phyloP scores from a whole-genome alignment of 2,888 invertebrate species.

The Patella caerulea region DNA sequence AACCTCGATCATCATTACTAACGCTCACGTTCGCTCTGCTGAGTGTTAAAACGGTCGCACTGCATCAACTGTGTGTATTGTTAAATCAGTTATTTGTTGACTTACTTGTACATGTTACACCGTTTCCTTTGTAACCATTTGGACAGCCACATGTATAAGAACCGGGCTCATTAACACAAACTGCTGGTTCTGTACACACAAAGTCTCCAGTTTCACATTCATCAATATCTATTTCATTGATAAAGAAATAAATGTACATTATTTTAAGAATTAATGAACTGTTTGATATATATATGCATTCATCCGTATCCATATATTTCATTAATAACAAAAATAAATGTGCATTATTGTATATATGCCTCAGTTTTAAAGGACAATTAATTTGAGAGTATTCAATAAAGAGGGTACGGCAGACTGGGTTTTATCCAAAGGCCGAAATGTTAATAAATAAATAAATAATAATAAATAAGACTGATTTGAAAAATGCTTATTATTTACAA shows the following conservation, averaged over 20 bases:
- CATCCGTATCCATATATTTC: slow-evolving; percentile 39
- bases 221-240: slow-evolving; percentile 37
- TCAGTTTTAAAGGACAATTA: too few species aligned
- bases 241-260: background rate
- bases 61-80: too few species aligned
- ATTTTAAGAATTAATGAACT: background rate
- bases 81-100: background rate
- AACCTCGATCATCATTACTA: background rate
- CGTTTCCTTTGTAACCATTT: slow-evolving; percentile 41
- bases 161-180: slow-evolving; percentile 45
- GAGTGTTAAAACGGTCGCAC: too few species aligned
- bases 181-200: slow-evolving; percentile 41
- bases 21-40: background rate
- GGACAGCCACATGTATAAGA: slow-evolving; percentile 44
- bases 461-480: too few species aligned
- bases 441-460: too few species aligned
- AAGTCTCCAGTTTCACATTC: slow-evolving; percentile 36
- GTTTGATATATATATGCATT: slow-evolving; percentile 29
- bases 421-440: too few species aligned
- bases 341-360: background rate
- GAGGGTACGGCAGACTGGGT: too few species aligned
- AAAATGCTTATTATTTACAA: too few species aligned
- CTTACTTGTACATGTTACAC: slow-evolving; percentile 42
- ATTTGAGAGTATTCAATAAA: too few species aligned
- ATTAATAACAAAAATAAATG: background rate